These are phyloP conservation scores for Pyxicephalus adspersus DNA, from an alignment of 2,113 vertebrate species.

Conservation along the genomic window DNA sequence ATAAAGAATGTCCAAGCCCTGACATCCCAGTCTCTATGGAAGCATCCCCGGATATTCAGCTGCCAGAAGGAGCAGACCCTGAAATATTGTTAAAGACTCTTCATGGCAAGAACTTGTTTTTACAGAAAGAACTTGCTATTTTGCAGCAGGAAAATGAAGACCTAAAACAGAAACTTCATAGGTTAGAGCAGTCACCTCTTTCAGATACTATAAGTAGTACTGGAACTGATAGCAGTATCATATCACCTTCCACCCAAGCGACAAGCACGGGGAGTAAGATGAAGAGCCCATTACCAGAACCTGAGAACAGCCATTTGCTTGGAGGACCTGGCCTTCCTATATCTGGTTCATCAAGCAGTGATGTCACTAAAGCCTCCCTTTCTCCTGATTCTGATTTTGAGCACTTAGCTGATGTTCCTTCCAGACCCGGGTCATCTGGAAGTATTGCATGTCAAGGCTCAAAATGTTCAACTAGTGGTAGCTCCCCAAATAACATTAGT, in stretches of 20 bases:
- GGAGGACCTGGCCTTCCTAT: constrained; percentile 68
- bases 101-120: constrained; percentile 85
- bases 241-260: constrained; percentile 71
- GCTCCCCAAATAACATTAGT: constrained; percentile 69
- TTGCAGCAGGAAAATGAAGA: constrained; percentile 87
- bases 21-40: constrained; percentile 65
- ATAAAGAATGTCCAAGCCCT: constrained; percentile 66
- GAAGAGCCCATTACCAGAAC: constrained; percentile 64
- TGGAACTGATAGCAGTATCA: constrained; percentile 72
- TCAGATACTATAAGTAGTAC: constrained; percentile 72
- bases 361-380: constrained; percentile 86
- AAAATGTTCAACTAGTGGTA: constrained; percentile 66
- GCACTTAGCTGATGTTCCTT: constrained; percentile 81
- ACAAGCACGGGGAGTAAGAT: constrained; percentile 72
- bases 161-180: constrained; percentile 86
- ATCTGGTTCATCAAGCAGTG: constrained; percentile 83
- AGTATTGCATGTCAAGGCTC: constrained; percentile 73
- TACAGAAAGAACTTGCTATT: constrained; percentile 83
- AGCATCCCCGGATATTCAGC: constrained; percentile 46
- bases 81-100: constrained; percentile 79
- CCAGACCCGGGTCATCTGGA: constrained; percentile 75
- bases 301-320: constrained; percentile 59
- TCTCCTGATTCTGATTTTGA: constrained; percentile 91
- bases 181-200: constrained; percentile 78
- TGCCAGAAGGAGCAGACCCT: constrained; percentile 66